A percentile compares a stretch with the other conserved stretches of the same genome.
phyloP scores from a whole-genome alignment of 2,113 vertebrate genomes.

The Cephalopterus ornatus region DNA sequence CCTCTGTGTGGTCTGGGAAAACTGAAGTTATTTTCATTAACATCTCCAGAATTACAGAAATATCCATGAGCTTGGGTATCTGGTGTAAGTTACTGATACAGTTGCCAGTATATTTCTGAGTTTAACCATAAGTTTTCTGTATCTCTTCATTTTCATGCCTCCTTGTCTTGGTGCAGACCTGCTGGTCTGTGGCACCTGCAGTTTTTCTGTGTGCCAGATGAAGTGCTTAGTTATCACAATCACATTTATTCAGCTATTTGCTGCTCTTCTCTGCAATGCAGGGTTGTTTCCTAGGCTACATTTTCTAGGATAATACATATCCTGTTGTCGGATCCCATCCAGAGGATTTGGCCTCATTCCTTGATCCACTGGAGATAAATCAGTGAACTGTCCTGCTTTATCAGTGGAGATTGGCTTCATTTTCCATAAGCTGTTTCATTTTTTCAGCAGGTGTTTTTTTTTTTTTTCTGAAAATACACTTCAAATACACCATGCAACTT shows the following conservation, averaged over 20 bases:
- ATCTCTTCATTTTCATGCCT: neutral
- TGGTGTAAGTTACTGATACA: neutral
- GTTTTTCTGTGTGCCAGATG: neutral
- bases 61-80: neutral
- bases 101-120: neutral
- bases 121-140: too few species aligned
- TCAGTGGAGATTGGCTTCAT: neutral
- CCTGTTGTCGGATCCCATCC: neutral
- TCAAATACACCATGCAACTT: neutral
- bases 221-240: constrained; percentile 38
- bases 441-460: neutral
- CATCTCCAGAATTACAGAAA: neutral
- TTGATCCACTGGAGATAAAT: neutral
- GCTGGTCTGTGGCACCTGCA: neutral
- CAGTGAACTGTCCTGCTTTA: neutral
- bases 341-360: neutral
- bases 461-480: neutral
- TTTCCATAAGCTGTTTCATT: neutral
- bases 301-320: neutral
- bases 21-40: neutral
- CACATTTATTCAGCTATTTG: constrained; percentile 19
- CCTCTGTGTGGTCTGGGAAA: neutral
- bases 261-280: constrained; percentile 43
- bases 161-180: neutral
- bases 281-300: constrained; percentile 51